Percentiles rank a stretch among this genome's conserved stretches.
Conservation (phyloP, 2,113 vertebrate genomes). For the Pseudopipra pipra region DNA sequence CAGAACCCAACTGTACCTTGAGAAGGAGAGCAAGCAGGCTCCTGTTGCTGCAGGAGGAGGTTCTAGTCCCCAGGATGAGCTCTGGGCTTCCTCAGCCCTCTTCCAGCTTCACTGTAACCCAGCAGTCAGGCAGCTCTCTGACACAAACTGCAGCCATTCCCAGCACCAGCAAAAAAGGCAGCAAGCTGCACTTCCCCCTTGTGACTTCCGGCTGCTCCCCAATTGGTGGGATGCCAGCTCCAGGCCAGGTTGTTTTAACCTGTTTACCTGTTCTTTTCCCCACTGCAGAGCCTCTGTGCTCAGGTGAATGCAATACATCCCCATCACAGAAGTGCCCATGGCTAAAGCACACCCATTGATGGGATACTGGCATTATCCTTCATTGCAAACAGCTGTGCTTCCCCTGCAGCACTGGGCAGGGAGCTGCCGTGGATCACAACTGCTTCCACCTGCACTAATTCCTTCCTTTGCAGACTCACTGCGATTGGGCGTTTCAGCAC, state of each 20-base stretch:
- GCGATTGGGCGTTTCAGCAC: not conserved
- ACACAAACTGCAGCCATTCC: rapidly evolving
- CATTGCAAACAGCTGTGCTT: not conserved
- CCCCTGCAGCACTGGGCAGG: not conserved
- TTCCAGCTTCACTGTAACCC: not conserved
- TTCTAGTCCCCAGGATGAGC: no score
- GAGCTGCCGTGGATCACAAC: not conserved
- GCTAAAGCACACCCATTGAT: not conserved
- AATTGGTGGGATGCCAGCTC: no score
- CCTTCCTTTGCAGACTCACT: not conserved
- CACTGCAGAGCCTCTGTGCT: not conserved
- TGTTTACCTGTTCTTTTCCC: not conserved
- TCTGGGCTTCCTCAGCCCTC: not conserved
- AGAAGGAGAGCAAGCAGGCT: rapidly evolving
- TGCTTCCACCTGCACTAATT: not conserved
- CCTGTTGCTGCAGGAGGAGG: rapidly evolving
- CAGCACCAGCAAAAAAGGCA: rapidly evolving
- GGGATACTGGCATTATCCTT: not conserved
- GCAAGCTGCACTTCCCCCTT: rapidly evolving
- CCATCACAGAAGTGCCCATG: not conserved
- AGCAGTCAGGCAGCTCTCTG: not conserved
- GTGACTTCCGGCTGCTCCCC: not conserved
- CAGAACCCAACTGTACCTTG: not conserved
- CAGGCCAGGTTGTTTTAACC: not conserved
- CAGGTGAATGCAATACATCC: not conserved